These are phyloP conservation scores for Columba janthina DNA, from an alignment of 2,113 vertebrate species.

Conservation along the genomic window DNA sequence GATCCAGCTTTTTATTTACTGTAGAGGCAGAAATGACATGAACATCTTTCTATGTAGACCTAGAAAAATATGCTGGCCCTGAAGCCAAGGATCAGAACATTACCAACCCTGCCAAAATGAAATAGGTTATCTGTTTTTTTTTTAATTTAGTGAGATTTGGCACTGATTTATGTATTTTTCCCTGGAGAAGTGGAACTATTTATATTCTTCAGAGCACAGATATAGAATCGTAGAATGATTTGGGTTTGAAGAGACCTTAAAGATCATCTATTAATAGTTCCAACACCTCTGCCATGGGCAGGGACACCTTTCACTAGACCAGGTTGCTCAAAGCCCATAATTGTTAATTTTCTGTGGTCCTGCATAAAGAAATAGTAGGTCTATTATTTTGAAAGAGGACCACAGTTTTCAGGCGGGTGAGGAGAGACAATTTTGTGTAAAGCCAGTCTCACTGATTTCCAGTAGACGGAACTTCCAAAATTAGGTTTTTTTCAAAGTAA, in stretches of 20 bases:
- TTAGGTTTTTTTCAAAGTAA: background rate
- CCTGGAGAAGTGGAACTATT: slow-evolving; percentile 16
- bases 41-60: slow-evolving; percentile 55
- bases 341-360: slow-evolving; percentile 12
- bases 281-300: no score
- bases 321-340: background rate
- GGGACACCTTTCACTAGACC: no score
- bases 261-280: no score
- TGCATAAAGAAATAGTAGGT: background rate
- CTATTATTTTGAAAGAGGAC: background rate
- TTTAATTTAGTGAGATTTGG: slow-evolving; percentile 45
- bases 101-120: slow-evolving; percentile 50
- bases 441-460: background rate
- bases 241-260: no score
- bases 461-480: background rate
- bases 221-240: no score
- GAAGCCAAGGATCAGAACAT: slow-evolving; percentile 52
- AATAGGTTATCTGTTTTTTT: slow-evolving; percentile 55
- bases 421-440: background rate
- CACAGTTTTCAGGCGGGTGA: background rate
- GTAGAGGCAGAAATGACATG: slow-evolving; percentile 41
- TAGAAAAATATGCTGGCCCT: slow-evolving; percentile 48
- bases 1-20: slow-evolving; percentile 65
- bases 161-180: slow-evolving; percentile 14
- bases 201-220: slow-evolving; percentile 18